These are phyloP conservation scores for Rachycentron canadum DNA, from an alignment of 2,797 vertebrate genomes.

Conservation along the genomic window DNA sequence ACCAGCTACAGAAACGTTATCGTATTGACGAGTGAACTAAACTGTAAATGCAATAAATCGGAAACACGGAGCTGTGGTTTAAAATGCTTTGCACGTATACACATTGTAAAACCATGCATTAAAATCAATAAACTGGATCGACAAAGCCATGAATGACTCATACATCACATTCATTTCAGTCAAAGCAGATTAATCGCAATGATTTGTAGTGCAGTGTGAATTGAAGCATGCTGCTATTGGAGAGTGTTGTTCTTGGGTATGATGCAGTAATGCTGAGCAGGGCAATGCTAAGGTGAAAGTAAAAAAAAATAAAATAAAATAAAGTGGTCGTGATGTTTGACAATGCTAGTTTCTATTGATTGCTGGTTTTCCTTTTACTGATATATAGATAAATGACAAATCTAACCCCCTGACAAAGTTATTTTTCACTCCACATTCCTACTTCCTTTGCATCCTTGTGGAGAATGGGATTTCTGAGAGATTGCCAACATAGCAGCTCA, in stretches of 20 bases:
- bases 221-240: constrained; percentile 42
- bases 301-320: too few relatives aligned
- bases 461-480: too few relatives aligned
- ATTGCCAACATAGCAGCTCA: background rate
- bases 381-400: background rate
- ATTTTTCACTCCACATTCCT: background rate
- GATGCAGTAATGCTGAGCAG: background rate
- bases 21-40: background rate
- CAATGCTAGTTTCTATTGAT: background rate
- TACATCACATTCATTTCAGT: constrained; percentile 48
- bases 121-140: constrained; percentile 61
- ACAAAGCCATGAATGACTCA: constrained; percentile 30
- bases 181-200: constrained; percentile 55
- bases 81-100: constrained; percentile 39
- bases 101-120: constrained; percentile 47
- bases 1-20: background rate
- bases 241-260: background rate
- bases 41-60: constrained; percentile 44
- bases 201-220: constrained; percentile 51
- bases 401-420: background rate
- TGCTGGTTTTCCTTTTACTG: too few relatives aligned
- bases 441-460: background rate
- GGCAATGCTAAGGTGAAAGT: background rate
- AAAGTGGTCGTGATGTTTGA: background rate
- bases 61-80: constrained; percentile 15